A percentile compares a stretch with the other conserved stretches of the same genome.
Conservation (phyloP, 2,113 vertebrate species). For the Amblyopsis rosae region DNA sequence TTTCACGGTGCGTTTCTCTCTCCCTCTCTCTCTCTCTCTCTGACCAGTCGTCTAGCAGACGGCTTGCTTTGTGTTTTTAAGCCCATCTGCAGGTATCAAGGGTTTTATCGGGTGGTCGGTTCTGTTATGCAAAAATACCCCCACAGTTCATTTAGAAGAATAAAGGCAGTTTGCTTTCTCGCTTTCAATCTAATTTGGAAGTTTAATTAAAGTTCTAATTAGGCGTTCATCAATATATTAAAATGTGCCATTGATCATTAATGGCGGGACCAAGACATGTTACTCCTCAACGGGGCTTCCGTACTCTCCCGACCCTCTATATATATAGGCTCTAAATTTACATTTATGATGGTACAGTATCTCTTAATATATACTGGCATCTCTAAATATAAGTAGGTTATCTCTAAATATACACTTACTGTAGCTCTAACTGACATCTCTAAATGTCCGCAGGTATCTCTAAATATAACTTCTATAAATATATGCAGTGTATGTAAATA, state of each 20-base stretch:
- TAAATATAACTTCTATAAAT: too few species aligned
- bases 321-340: neutral
- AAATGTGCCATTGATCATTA: constrained; percentile 50
- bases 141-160: constrained; percentile 39
- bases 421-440: too few species aligned
- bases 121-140: constrained; percentile 38
- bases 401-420: too few species aligned
- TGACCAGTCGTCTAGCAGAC: constrained; percentile 9
- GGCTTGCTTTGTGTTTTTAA: constrained; percentile 28
- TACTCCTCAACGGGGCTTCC: constrained; percentile 20
- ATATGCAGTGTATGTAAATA: too few species aligned
- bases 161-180: constrained; percentile 36
- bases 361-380: neutral
- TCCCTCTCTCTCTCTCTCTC: constrained; percentile 49
- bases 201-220: constrained; percentile 63
- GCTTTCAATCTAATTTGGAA: constrained; percentile 44
- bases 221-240: constrained; percentile 35
- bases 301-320: constrained; percentile 13
- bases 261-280: constrained; percentile 31
- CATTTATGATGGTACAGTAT: too few species aligned
- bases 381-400: too few species aligned
- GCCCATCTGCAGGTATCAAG: neutral
- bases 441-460: too few species aligned
- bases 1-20: constrained; percentile 60
- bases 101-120: constrained; percentile 14